Evolutionary conservation across 2,888 invertebrate genomes (phyloP).

Genomic region (Orchesellides sinensis): DNA sequence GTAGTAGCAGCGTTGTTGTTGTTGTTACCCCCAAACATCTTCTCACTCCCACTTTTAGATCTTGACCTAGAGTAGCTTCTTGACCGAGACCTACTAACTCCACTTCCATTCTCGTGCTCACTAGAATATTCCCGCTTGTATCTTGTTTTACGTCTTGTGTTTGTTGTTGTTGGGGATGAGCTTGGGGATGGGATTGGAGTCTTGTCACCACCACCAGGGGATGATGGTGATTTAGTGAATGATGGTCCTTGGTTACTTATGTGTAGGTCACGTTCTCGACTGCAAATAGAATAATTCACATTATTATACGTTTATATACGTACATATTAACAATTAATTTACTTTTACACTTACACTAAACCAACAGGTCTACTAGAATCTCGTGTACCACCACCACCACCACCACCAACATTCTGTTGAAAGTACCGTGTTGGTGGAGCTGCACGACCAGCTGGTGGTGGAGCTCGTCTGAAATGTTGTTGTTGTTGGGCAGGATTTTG

Average conservation of each 20-base stretch:
- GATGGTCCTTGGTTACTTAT: constrained; percentile 10
- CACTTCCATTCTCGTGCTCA: constrained; percentile 23
- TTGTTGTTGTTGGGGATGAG: neutral
- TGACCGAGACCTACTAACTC: constrained; percentile 19
- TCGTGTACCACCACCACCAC: neutral
- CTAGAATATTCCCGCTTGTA: constrained; percentile 37
- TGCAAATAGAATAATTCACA: neutral
- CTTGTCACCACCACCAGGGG: constrained; percentile 67
- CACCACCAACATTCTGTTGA: too few relatives aligned
- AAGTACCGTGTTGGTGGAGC: constrained; percentile 11
- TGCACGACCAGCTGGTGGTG: neutral
- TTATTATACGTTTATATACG: neutral
- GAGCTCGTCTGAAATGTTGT: constrained; percentile 8
- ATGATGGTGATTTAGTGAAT: constrained; percentile 47
- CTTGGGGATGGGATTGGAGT: constrained; percentile 13
- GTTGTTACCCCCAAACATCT: constrained; percentile 10
- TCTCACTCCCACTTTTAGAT: constrained; percentile 33
- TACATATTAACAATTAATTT: neutral
- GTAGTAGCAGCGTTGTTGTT: too few relatives aligned
- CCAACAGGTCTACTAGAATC: constrained; percentile 2
- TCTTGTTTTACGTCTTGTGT: constrained; percentile 8
- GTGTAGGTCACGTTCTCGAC: constrained; percentile 69
- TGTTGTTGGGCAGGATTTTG: neutral
- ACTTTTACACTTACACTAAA: constrained; percentile 23
- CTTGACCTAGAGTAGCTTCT: constrained; percentile 19